Conservation (phyloP, 2,888 invertebrate genomes). For the Scaptomyza cyrtandrae region DNA sequence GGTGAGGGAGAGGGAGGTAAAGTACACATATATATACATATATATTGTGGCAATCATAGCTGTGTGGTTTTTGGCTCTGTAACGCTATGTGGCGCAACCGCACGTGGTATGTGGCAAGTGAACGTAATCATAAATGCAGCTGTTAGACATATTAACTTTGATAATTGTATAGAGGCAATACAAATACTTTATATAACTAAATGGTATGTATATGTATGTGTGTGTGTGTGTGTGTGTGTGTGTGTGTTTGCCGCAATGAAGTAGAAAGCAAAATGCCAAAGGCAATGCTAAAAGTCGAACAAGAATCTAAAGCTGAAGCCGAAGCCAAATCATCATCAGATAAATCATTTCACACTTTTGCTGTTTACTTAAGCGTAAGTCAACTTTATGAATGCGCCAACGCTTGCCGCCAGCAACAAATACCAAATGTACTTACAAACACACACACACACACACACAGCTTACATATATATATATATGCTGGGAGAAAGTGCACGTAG, state of each 20-base stretch:
- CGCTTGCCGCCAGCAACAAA: slow-evolving; percentile 20
- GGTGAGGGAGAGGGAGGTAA: not conserved
- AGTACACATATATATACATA: not conserved
- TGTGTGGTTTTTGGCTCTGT: slow-evolving; percentile 4
- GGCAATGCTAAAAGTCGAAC: not conserved
- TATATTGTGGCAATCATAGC: slow-evolving; percentile 5
- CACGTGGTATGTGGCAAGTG: slow-evolving; percentile 46
- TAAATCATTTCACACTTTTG: slow-evolving; percentile 76
- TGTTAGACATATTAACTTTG: slow-evolving; percentile 54
- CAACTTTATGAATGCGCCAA: slow-evolving; percentile 69
- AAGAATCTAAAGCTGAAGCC: slow-evolving; percentile 12
- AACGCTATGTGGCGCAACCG: slow-evolving; percentile 16
- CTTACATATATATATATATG: slow-evolving; percentile 12
- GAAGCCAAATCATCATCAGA: slow-evolving; percentile 71
- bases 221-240: not conserved
- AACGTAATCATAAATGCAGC: slow-evolving; percentile 51
- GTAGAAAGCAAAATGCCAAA: slow-evolving; percentile 35
- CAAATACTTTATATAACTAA: not conserved
- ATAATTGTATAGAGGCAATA: slow-evolving; percentile 29
- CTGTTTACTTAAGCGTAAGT: slow-evolving; percentile 75
- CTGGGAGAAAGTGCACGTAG: slow-evolving; percentile 58
- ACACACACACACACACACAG: slow-evolving; percentile 9
- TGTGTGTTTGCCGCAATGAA: slow-evolving; percentile 46
- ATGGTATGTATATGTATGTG: not conserved
- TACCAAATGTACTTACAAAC: slow-evolving; percentile 26